These are phyloP conservation scores for Kryptopterus vitreolus DNA, from an alignment of 2,797 vertebrate species.

Conservation along the genomic window DNA sequence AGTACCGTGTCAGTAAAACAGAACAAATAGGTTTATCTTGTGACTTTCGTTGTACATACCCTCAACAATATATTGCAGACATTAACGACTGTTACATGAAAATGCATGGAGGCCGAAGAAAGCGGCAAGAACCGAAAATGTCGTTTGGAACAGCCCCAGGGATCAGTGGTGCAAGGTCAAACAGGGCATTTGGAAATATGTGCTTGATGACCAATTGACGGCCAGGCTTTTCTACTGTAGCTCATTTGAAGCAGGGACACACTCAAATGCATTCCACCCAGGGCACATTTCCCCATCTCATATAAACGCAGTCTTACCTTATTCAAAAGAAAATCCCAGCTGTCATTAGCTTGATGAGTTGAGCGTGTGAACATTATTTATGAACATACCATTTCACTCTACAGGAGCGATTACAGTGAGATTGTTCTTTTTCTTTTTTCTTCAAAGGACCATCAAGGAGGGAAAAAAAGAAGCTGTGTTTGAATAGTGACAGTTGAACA, in stretches of 20 bases:
- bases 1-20: neutral
- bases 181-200: neutral
- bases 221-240: neutral
- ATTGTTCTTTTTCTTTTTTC: too few relatives aligned
- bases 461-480: neutral
- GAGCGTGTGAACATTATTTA: too few relatives aligned
- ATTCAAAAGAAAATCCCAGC: slow-evolving; percentile 4
- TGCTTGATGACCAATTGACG: neutral
- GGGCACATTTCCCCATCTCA: neutral
- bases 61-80: neutral
- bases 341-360: too few relatives aligned
- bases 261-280: neutral
- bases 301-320: neutral
- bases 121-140: neutral
- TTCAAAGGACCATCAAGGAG: neutral
- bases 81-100: neutral
- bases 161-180: neutral
- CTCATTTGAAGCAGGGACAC: neutral
- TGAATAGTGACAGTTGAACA: neutral
- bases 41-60: neutral
- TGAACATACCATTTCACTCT: too few relatives aligned
- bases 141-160: neutral
- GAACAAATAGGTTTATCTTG: neutral
- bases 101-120: neutral
- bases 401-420: neutral